Base-by-base conservation (phyloP, 2,113 vertebrate species). In the Amazona vittata region DNA sequence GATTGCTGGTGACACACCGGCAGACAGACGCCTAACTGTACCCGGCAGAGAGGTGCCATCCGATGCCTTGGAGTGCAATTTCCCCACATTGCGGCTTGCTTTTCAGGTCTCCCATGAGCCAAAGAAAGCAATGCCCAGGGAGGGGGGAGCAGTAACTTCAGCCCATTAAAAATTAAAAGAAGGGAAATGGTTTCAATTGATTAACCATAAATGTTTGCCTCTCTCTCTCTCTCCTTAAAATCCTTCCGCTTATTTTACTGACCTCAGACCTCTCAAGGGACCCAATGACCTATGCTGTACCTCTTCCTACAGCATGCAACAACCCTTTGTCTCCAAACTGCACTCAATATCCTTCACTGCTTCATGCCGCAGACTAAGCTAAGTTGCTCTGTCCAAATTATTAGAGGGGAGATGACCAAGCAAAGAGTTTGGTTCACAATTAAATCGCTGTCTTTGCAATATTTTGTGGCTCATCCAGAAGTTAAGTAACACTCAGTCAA, bases 91-190 rank as follows among this genome's bases (percentile, higher is more conserved):
- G 21, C 5, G 4, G 59, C 76, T 94, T 55, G 0, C 4, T 80
- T 96, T 90, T 79, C 94, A 94, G 57, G n/a, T 63, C 85, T 90
- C 55, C 55, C 4, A 0, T 17, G 63, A 71, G 57, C 25, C 5
- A 8, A 25, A 77, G 69, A 81, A 89, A 89, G 77, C 22, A 5
- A 81, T 26, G 59, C 74, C 76, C 73, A 5, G 71, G 80, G 59
- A 85, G 17, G 19, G 47, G 41, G 79, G 49, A 94, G 80, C 16
- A 1, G 53, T 52, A 63, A 53, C 85, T 74, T 37, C 73, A 96
- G 67, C 52, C 76, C 90, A 96, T 96, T 95, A 97, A 96, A 96
- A 96, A 95, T 94, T 92, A 75, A 96, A 91, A 18, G 43, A 39
- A 86, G 31, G 88, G 94, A 94, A 97, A 89, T 90, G 3, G 90